A percentile compares a stretch with the other conserved stretches of the same genome.
Conservation (phyloP, 53 echinoderm and acorn worm genomes). For the Glandiceps talaboti region DNA sequence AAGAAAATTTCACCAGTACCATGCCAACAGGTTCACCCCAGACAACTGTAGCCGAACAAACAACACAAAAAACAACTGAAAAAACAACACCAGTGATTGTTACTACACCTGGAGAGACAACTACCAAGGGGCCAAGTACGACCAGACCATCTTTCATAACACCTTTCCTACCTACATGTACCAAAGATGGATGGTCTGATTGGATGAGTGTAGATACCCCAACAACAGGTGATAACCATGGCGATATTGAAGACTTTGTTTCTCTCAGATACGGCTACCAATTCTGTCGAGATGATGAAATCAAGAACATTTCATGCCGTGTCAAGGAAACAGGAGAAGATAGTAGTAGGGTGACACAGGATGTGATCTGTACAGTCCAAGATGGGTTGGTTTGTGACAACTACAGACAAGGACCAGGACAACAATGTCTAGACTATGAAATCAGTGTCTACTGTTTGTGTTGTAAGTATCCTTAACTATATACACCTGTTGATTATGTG, state of each 20-base stretch:
- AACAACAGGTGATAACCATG: background rate
- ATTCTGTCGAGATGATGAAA: background rate
- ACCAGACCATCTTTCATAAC: too few species aligned
- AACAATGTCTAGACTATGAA: background rate
- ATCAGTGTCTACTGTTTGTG: background rate
- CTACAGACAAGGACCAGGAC: background rate
- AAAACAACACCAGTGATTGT: too few species aligned
- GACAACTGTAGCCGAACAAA: too few species aligned
- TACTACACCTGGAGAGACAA: background rate
- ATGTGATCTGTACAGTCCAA: background rate
- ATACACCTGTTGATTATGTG: too few species aligned
- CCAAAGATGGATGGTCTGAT: background rate
- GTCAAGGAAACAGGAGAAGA: background rate
- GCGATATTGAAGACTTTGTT: background rate
- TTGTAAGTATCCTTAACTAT: too few species aligned
- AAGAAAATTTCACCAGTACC: background rate
- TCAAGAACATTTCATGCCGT: background rate
- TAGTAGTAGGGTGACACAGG: background rate
- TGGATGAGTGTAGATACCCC: background rate
- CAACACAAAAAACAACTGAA: too few species aligned
- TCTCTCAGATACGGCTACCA: background rate
- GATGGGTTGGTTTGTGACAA: background rate
- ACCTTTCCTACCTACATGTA: background rate
- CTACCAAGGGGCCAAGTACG: background rate
- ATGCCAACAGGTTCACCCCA: background rate